Base-by-base conservation (phyloP, 2,113 vertebrate genomes). In the Serinus canaria region DNA sequence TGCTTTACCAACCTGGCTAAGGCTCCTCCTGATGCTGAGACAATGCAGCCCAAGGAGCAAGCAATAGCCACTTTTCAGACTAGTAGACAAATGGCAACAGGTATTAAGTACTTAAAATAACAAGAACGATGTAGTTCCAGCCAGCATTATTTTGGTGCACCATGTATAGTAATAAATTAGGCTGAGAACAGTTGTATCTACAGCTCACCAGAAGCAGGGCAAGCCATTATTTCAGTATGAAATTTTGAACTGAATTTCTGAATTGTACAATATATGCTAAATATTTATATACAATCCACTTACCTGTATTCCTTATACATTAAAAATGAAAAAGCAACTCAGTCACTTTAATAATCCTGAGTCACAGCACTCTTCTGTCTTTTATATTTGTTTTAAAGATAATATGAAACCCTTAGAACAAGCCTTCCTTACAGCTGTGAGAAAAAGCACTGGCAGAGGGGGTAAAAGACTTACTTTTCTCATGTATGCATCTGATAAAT, bases 401-500 rank as follows among this genome's bases (percentile, higher is more conserved):
- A 58, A 22, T 7, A 41, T 4, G 37, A 76, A 58, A 23, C 9
- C 39, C 35, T 62, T 50, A 28, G 31, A 83, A 69, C 17, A 80
- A 85, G 33, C n/a, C 33, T 85, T 44, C 44, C 31, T 92, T 94
- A 35, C 44, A 70, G 12, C 35, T 39, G 8, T 85, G 13, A 47
- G 10, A 78, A 77, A 41, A 73, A 75, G 21, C 49, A 23, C 30
- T 30, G 23, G 35, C 33, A 55, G 37, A 66, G 27, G 28, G 23
- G 19, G 21, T 33, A 47, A 75, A 82, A 87, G 5, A 90, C 90
- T 39, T 96, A 99, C 99, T 98, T 99, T 99, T 97, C 98, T 98
- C 68, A 99, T 95, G 92, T 97, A 99, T 14, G 98, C 98, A 15
- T 99, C 99, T 1, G 99, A 96, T 39, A 99, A 98, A 94, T 99